phyloP scores from a whole-genome alignment of 2,113 vertebrate species.

The Centrocercus urophasianus region DNA sequence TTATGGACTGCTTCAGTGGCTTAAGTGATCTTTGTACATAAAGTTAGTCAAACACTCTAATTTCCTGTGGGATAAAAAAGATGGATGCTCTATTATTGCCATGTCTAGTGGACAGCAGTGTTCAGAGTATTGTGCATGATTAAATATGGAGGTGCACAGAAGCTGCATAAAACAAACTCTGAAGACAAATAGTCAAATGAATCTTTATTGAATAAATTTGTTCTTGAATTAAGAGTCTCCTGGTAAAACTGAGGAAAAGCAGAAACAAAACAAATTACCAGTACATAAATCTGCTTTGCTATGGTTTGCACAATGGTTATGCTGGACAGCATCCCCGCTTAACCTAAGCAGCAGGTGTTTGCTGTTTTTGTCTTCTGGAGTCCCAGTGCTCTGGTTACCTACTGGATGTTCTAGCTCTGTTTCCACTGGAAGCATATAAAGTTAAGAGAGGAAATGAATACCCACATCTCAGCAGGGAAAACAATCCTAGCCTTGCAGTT shows the following conservation, averaged over 20 bases:
- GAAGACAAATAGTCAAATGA: background rate
- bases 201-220: background rate
- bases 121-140: background rate
- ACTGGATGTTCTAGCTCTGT: background rate
- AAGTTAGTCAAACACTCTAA: background rate
- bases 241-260: background rate
- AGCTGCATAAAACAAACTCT: background rate
- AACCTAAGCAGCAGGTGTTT: background rate
- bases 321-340: background rate
- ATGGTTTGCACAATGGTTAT: accelerated
- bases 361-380: background rate
- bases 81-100: background rate
- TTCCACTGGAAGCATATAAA: background rate
- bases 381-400: background rate
- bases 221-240: background rate
- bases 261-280: background rate
- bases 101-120: accelerated
- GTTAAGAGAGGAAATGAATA: background rate
- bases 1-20: background rate
- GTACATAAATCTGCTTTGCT: background rate
- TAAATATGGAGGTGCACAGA: background rate
- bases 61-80: background rate
- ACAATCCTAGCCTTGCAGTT: background rate
- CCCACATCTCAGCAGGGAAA: background rate
- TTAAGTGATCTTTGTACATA: background rate